These are phyloP conservation scores for Drosophila tripunctata DNA, from an alignment of 2,888 invertebrate genomes.

Conservation along the genomic window DNA sequence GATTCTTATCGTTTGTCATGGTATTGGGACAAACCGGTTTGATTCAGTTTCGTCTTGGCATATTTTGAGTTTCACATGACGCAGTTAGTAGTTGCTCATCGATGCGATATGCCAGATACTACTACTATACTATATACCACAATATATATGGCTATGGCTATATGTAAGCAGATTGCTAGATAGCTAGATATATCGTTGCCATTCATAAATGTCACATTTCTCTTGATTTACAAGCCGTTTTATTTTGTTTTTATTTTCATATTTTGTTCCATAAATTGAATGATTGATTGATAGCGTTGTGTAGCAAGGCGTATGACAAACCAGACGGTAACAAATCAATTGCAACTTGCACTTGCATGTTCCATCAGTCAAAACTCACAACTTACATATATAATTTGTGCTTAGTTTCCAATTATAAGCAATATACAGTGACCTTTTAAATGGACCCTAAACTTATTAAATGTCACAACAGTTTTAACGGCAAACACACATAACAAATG, in stretches of 20 bases:
- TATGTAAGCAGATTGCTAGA: constrained; percentile 6
- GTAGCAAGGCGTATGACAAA: constrained; percentile 1
- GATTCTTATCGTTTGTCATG: constrained; percentile 28
- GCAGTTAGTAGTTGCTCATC: constrained; percentile 34
- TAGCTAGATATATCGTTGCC: constrained; percentile 13
- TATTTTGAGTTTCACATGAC: constrained; percentile 54
- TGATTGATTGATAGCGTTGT: constrained; percentile 41
- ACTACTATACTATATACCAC: neutral
- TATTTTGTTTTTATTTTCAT: neutral
- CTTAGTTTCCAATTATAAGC: neutral
- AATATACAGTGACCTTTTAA: too few relatives aligned
- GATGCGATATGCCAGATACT: constrained; percentile 20
- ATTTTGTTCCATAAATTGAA: constrained; percentile 19
- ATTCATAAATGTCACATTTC: constrained; percentile 30
- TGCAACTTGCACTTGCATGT: constrained; percentile 5
- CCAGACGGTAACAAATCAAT: constrained; percentile 8
- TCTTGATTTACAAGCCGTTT: constrained; percentile 38
- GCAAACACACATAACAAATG: too few relatives aligned
- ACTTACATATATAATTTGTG: neutral
- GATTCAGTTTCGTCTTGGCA: constrained; percentile 28
- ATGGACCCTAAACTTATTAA: too few relatives aligned
- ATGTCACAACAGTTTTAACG: too few relatives aligned
- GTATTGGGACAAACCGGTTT: constrained; percentile 24
- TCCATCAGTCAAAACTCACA: neutral
- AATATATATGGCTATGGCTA: constrained; percentile 5